Evolutionary conservation across 2,888 invertebrate genomes (phyloP).

Genomic region (Macrostomum cliftonense): DNA sequence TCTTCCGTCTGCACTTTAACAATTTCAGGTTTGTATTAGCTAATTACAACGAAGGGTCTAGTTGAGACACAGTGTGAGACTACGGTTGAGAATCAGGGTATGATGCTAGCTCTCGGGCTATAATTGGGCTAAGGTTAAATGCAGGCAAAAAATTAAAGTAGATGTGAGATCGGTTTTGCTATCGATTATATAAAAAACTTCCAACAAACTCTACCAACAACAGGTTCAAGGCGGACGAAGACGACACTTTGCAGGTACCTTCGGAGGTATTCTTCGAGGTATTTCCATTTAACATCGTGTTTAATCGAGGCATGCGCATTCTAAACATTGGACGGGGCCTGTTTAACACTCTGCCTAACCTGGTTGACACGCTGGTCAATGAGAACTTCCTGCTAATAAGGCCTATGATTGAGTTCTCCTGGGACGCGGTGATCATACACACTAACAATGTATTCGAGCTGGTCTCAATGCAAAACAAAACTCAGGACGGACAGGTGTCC

Average conservation of each 20-base stretch:
- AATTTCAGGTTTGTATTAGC: constrained; percentile 48
- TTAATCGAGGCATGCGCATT: constrained; percentile 49
- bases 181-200: too few species aligned
- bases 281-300: constrained; percentile 91
- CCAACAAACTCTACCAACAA: too few species aligned
- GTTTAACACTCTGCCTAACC: constrained; percentile 23
- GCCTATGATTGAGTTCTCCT: constrained; percentile 78
- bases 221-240: neutral
- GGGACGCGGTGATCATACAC: constrained; percentile 78
- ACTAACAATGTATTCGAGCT: constrained; percentile 92
- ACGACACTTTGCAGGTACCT: constrained; percentile 10
- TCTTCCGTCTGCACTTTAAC: constrained; percentile 78
- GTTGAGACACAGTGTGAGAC: too few species aligned
- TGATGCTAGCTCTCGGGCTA: too few species aligned
- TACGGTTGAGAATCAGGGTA: too few species aligned
- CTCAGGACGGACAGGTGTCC: constrained; percentile 56
- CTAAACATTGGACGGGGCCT: constrained; percentile 30
- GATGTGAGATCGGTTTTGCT: too few species aligned
- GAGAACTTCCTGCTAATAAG: constrained; percentile 76
- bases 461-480: constrained; percentile 57
- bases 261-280: constrained; percentile 64
- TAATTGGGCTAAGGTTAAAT: too few species aligned
- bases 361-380: constrained; percentile 59
- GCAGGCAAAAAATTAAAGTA: too few species aligned
- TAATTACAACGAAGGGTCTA: too few species aligned